Conservation (phyloP, 2,113 vertebrate genomes). For the Corythornis cristatus region DNA sequence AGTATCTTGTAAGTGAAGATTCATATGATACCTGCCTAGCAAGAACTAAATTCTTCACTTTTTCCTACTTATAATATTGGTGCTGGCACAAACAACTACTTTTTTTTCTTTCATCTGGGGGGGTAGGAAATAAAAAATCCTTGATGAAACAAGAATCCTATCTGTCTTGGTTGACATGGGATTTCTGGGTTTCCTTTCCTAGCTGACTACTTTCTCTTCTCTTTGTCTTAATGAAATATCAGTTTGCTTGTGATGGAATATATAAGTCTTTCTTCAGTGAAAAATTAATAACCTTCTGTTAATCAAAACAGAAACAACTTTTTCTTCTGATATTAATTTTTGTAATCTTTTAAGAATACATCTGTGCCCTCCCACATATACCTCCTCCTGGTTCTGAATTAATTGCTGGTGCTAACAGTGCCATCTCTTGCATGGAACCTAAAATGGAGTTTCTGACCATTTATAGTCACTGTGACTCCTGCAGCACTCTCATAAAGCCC, state of each 20-base stretch:
- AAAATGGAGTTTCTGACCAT: constrained; percentile 48
- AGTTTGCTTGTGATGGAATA: not conserved
- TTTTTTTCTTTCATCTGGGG: not conserved
- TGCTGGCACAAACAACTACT: not conserved
- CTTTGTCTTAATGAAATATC: not conserved
- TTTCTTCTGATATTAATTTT: constrained; percentile 44
- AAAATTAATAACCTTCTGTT: constrained; percentile 28
- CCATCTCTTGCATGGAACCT: constrained; percentile 49
- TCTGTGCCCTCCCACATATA: not conserved
- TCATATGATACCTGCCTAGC: not conserved
- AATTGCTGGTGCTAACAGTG: constrained; percentile 53
- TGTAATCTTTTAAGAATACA: constrained; percentile 51
- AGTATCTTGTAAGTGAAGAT: not conserved
- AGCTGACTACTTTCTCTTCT: not conserved
- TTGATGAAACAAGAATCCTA: not conserved
- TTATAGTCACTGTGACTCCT: not conserved
- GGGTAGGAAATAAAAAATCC: rapidly evolving
- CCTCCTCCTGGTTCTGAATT: constrained; percentile 30
- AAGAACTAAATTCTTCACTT: not conserved
- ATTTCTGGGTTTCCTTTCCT: not conserved
- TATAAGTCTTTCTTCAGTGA: not conserved
- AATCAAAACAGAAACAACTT: constrained; percentile 51
- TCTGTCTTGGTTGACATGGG: not conserved
- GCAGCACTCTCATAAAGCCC: not conserved
- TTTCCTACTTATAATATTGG: not conserved